Evolutionary conservation across 1,140 invertebrate species (phyloP), one percentile per base, ranked within the genome.

Genomic region (Apis cerana): DNA sequence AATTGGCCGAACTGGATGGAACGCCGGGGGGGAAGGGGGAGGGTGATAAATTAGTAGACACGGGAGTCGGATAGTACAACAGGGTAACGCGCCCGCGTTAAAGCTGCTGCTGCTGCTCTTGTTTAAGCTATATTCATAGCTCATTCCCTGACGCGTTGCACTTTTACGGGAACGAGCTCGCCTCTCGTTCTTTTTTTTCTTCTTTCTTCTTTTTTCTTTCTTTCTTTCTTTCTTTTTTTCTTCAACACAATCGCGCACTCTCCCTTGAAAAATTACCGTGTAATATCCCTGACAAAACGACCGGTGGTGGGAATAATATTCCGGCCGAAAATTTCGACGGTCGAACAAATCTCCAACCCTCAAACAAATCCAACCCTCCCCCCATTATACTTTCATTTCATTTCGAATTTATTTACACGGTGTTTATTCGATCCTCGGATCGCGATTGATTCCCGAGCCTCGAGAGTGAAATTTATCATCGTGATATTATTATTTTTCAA

Each of bases 11-110:
- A 68, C 72, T 33, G 71, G 76, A 85, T 79, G 85, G 85, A 88
- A 88, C 86, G 86, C 70, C 75, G 65, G 65, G 27, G 27, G 27
- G 27, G 1, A 1, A 27, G 27, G 27, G 1, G 27, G 27, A 27
- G 27, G 72, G 80, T 88, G 82, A 88, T 88, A 88, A 85, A 88
- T 88, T 85, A 83, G 67, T 79, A 67, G 43, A 71, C 83, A 68
- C 58, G 76, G 62, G 50, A 62, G n/a, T 23, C 13, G 19, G 54
- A 64, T 43, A 43, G 33, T 43, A 43, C 33, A 59, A 50, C 50
- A 52, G 58, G 68, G 23, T 1, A 70, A 15, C 78, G 21, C 21
- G 50, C 70, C 12, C 52, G 12, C 62, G 52, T 81, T 75, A 58
- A 81, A 75, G 27, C 33, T 43, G 33, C 33, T 33, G 27, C 27